A percentile compares a stretch with the other conserved stretches of the same genome.
phyloP scores from a whole-genome alignment of 1,140 invertebrate genomes.

The Adelges cooleyi region DNA sequence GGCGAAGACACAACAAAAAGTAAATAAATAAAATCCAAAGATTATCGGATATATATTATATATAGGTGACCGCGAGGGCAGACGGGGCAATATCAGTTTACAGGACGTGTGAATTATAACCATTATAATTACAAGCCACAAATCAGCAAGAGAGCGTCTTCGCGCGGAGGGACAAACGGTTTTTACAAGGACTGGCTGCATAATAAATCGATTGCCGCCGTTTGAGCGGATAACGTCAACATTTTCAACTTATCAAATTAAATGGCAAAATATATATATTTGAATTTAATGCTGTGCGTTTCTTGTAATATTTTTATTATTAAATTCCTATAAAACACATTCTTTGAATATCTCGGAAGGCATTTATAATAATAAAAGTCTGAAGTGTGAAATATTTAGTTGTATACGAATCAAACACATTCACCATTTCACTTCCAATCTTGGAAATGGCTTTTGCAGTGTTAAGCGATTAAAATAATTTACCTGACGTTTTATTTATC shows the following conservation, averaged over 20 bases:
- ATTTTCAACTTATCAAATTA: neutral
- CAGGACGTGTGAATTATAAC: slow-evolving; percentile 5
- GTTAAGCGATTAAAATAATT: too few relatives aligned
- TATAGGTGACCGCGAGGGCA: neutral
- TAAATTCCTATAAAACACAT: too few relatives aligned
- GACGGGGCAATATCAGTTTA: slow-evolving; percentile 25
- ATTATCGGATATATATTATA: slow-evolving; percentile 2
- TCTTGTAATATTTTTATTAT: too few relatives aligned
- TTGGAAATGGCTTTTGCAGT: too few relatives aligned
- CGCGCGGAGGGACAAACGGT: neutral
- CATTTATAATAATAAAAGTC: too few relatives aligned
- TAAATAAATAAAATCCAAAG: slow-evolving; percentile 12
- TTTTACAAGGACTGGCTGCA: slow-evolving; percentile 10
- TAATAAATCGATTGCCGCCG: slow-evolving; percentile 24
- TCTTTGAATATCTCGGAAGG: too few relatives aligned
- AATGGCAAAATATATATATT: too few relatives aligned
- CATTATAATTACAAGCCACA: slow-evolving; percentile 25
- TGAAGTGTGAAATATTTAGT: too few relatives aligned
- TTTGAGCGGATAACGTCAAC: slow-evolving; percentile 26
- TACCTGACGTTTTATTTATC: too few relatives aligned
- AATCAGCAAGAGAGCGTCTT: neutral
- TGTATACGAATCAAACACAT: too few relatives aligned
- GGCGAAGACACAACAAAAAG: neutral
- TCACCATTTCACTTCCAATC: too few relatives aligned
- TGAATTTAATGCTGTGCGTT: too few relatives aligned